Base-by-base conservation (phyloP, 2,797 vertebrate species). In the Gouania willdenowi region DNA sequence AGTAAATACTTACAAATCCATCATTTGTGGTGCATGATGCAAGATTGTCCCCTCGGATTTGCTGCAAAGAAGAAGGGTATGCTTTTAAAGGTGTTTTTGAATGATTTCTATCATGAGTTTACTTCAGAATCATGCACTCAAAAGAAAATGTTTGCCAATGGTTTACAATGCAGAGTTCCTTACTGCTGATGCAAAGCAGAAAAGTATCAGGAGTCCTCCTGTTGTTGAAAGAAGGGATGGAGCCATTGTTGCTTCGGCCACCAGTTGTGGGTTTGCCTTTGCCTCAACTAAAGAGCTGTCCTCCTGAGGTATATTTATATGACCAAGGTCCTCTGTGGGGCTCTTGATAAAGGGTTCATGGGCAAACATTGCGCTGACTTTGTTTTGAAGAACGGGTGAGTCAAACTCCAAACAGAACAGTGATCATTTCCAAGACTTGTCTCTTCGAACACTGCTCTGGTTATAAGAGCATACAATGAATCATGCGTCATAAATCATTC, bases 251-350 rank as follows among this genome's bases (percentile, higher is more conserved):
- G 56, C 42, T 58, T 17, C 20, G 36, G 36, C 36, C 12, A 34
- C 52, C 61, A 31, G 56, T 33, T 16, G 38, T 35, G 24, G 37
- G 35, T 35, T 38, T 16, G 55, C 44, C 52, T 31, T 18, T 18
- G 49, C 38, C 6, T 13, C 53, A 46, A 89, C 58, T 90, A 79
- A 66, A 11, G 24, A 52, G 15, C 23, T 9, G 26, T 35, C 41
- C 0, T 41, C 15, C 16, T 17, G 55, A 8, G 40, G 46, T 49
- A 70, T 88, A 87, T 90, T 87, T 90, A 90, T 89, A 79, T 44
- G 75, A 65, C 47, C 79, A 66, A 75, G 69, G 87, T 86, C 86
- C 81, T 66, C 12, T 2, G 55, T 20, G 38, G 73, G 48, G 25
- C 41, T 47, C 57, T 61, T 71, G 84, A 86, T 76, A 75, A 83